Evolutionary conservation across 2,888 invertebrate genomes (phyloP).

Genomic region (Spodoptera littoralis): DNA sequence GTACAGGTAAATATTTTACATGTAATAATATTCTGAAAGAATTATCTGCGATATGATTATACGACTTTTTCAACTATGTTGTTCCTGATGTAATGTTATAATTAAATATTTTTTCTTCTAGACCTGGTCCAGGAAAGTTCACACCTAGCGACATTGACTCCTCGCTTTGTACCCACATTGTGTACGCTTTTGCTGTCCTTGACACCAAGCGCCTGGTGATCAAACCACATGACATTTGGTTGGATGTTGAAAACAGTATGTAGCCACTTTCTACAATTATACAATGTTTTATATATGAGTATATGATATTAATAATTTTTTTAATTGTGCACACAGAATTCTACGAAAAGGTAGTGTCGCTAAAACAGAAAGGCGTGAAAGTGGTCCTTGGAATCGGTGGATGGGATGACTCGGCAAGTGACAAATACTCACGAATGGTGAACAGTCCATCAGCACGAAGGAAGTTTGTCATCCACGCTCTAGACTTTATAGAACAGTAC

Average conservation of each 20-base stretch:
- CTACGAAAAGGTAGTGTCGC: slow-evolving; percentile 94
- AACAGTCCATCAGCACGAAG: slow-evolving; percentile 92
- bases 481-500: slow-evolving; percentile 93
- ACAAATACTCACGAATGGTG: slow-evolving; percentile 95
- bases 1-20: slow-evolving; percentile 88
- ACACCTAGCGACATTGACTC: slow-evolving; percentile 95
- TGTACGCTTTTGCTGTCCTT: slow-evolving; percentile 97
- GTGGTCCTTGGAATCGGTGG: slow-evolving; percentile 97
- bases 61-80: not conserved
- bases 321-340: slow-evolving; percentile 88
- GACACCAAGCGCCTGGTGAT: slow-evolving; percentile 92
- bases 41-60: too few relatives aligned
- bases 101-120: slow-evolving; percentile 60
- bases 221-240: slow-evolving; percentile 96
- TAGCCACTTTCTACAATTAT: slow-evolving; percentile 40
- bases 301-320: not conserved
- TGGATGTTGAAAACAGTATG: slow-evolving; percentile 96
- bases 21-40: not conserved
- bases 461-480: slow-evolving; percentile 92
- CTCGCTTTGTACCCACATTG: slow-evolving; percentile 96
- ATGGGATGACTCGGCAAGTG: slow-evolving; percentile 97
- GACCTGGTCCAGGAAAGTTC: slow-evolving; percentile 94
- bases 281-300: not conserved
- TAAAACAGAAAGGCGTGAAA: slow-evolving; percentile 92
- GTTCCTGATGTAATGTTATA: not conserved